Evolutionary conservation across 2,113 vertebrate species (phyloP), one percentile per base, ranked within the genome.

Genomic region (Sarotherodon lohbergeri): DNA sequence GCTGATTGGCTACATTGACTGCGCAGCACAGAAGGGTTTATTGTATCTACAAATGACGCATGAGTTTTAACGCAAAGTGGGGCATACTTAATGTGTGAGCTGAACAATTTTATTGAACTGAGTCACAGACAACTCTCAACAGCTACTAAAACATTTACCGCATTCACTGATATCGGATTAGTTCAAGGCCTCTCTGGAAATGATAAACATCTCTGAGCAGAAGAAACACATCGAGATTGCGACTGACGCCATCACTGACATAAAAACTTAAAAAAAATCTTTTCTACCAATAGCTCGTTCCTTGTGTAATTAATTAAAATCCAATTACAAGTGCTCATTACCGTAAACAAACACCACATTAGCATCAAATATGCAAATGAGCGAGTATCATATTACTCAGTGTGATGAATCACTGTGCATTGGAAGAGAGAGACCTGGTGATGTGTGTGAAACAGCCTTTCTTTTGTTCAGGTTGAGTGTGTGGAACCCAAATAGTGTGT

Each of bases 291-390:
- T 80, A 32, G 56, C n/a, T 54, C 55, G 55, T 91, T 92, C 80
- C 52, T 83, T 73, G 54, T 80, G 14, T 87, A 84, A 90, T 90
- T 43, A 94, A 92, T 93, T 90, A 88, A 91, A 94, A 92, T 92
- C 90, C 78, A 94, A 94, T 94, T 90, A 93, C 85, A 87, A 86
- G 79, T 57, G 22, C 89, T 92, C 86, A 93, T 91, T 94, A 91
- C 80, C 27, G n/a, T 87, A 94, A 92, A 93, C 85, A 94, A 95
- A 94, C 87, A 93, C 59, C 59, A 71, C 87, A 94, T 94, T 92
- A 95, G 85, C 89, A 94, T 91, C 22, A 84, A 39, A 83, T 87
- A 92, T 94, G 90, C 82, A 93, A 92, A 92, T 92, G 76, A 56
- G 71, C 1, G 9, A 24, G 54, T 61, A 73, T 93, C 82, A 48